These are phyloP conservation scores for Tolypeutes matacus DNA, from an alignment of 2,797 vertebrate species.

Conservation along the genomic window DNA sequence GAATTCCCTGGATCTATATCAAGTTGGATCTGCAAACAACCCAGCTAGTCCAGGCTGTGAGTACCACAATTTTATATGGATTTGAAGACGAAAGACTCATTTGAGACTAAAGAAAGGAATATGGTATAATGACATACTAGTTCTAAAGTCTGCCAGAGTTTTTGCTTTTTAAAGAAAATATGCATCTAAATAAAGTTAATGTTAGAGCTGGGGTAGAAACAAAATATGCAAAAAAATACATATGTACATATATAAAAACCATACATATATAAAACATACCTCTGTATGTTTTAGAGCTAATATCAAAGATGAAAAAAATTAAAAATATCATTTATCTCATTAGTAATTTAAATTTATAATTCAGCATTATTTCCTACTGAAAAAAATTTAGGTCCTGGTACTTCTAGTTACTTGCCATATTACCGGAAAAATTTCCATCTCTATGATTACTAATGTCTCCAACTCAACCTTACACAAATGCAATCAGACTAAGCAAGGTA, in stretches of 20 bases:
- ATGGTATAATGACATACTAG: not conserved
- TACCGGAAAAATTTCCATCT: constrained; percentile 38
- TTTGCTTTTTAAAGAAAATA: constrained; percentile 2
- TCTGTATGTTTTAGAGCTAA: not conserved
- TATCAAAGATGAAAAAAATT: not conserved
- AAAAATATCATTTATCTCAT: not conserved
- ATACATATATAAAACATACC: no score
- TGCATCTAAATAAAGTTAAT: constrained; percentile 13
- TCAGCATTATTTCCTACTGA: not conserved
- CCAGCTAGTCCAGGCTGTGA: not conserved
- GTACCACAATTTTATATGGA: not conserved
- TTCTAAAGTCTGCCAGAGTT: not conserved
- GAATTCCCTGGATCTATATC: not conserved
- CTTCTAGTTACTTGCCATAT: not conserved
- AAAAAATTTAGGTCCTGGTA: not conserved
- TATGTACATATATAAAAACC: no score
- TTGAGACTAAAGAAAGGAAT: not conserved
- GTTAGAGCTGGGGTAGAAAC: not conserved
- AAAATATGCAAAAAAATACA: not conserved
- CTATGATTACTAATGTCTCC: not conserved
- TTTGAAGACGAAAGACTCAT: not conserved
- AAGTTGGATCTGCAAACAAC: not conserved
- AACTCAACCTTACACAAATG: not conserved
- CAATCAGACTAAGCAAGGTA: constrained; percentile 1
- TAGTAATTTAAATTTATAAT: not conserved